Conservation (phyloP, 2,797 vertebrate species). For the Channallabes apus region DNA sequence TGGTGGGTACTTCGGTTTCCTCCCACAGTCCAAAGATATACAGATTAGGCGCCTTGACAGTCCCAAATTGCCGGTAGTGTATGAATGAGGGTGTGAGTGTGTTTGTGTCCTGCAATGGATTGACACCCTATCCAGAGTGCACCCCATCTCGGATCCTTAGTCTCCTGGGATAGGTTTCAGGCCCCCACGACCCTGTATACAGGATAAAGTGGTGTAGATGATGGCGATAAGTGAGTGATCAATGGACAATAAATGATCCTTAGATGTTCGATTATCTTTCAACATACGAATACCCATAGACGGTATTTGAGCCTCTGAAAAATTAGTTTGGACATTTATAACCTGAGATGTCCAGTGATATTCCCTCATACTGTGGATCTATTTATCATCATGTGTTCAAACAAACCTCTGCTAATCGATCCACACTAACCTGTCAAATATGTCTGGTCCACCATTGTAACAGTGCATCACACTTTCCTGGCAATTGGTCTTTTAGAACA, state of each 20-base stretch:
- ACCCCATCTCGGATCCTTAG: no score
- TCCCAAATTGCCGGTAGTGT: no score
- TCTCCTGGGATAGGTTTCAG: no score
- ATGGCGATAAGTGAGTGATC: no score
- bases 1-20: no score
- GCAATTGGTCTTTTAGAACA: background rate
- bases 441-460: background rate
- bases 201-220: no score
- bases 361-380: background rate
- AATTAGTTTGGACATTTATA: background rate
- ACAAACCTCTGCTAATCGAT: background rate
- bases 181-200: no score
- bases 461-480: conserved; percentile 6
- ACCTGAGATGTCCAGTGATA: background rate
- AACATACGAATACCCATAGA: background rate
- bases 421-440: background rate
- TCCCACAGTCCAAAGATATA: no score
- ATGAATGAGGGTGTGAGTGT: no score
- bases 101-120: no score
- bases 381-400: background rate
- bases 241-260: background rate
- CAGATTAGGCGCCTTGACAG: no score
- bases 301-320: background rate
- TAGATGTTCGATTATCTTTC: background rate
- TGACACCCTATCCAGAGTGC: no score